Evolutionary conservation across 1,140 invertebrate genomes (phyloP), one percentile per base, ranked within the genome.

Genomic region (Eupristina koningsbergeri): DNA sequence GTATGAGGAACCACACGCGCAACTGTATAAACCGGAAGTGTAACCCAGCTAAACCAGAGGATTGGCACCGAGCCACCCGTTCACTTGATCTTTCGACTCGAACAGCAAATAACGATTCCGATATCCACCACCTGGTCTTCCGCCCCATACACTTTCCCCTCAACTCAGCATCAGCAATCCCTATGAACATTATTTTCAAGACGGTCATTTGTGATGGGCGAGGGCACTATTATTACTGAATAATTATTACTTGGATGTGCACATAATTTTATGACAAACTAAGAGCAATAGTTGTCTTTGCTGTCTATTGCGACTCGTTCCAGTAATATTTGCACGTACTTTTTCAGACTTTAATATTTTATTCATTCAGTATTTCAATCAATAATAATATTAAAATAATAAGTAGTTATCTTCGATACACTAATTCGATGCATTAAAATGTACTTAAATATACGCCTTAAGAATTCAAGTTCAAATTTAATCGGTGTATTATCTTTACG

Each of bases 81-180:
- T 77, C 41, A 36, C 86, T 86, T 87, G 88, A 90, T 89, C 87
- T 88, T 87, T 86, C 87, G 80, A 67, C 61, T 39, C 45, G 36
- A 80, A 63, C 45, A 75, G 73, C 36, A 80, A 45, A 53, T 61
- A 75, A 64, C 69, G 29, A 39, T 36, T 47, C 45, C 78, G 47
- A 81, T 76, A 78, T 85, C 50, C 61, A 67, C 34, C n/a, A 41
- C 39, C 53, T 77, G 34, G 8, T 13, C 74, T 77, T 83, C 79
- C 47, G 41, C 1, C n/a, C 34, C 19, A 2, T 71, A 36, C 22
- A 1, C 3, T 39, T 3, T 39, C 5, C 22, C 67, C 34, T 7
- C 17, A 7, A 36, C 34, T 31, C 15, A 29, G 3, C 63, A 34
- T 11, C 11, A 3, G 13, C 26, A 7, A 3, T 17, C 8, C 29